phyloP scores from a whole-genome alignment of 2,888 invertebrate species.

The Sthenelais limicola region DNA sequence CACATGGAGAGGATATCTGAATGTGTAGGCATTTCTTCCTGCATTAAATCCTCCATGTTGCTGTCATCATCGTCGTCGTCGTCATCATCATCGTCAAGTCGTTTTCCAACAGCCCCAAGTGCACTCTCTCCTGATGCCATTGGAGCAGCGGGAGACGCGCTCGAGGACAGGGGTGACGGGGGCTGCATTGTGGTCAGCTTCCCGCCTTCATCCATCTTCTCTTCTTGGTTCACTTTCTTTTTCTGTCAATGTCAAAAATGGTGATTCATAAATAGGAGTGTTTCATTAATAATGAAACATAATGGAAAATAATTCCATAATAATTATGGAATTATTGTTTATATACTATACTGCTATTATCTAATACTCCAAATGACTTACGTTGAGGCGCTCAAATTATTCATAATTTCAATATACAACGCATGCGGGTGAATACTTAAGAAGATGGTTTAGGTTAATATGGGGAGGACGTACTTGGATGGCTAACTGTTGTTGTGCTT shows the following conservation, averaged over 20 bases:
- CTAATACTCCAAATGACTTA: too few relatives aligned
- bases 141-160: neutral
- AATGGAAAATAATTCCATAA: too few relatives aligned
- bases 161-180: neutral
- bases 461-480: too few relatives aligned
- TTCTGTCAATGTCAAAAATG: conserved; percentile 17
- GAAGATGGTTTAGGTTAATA: too few relatives aligned
- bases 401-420: too few relatives aligned
- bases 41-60: conserved; percentile 31
- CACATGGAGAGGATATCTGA: too few relatives aligned
- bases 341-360: too few relatives aligned
- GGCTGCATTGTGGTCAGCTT: neutral
- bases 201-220: conserved; percentile 1
- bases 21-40: conserved; percentile 37
- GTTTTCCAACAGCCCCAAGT: neutral
- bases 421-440: too few relatives aligned
- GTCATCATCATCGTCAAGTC: neutral
- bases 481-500: conserved; percentile 48
- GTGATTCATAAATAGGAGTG: too few relatives aligned
- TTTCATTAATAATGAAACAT: too few relatives aligned
- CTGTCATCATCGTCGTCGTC: neutral
- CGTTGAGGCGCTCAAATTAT: too few relatives aligned
- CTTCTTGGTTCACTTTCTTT: conserved; percentile 2
- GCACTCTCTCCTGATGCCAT: neutral
- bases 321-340: too few relatives aligned